phyloP scores from a whole-genome alignment of 2,113 vertebrate genomes.

The Columbina picui region DNA sequence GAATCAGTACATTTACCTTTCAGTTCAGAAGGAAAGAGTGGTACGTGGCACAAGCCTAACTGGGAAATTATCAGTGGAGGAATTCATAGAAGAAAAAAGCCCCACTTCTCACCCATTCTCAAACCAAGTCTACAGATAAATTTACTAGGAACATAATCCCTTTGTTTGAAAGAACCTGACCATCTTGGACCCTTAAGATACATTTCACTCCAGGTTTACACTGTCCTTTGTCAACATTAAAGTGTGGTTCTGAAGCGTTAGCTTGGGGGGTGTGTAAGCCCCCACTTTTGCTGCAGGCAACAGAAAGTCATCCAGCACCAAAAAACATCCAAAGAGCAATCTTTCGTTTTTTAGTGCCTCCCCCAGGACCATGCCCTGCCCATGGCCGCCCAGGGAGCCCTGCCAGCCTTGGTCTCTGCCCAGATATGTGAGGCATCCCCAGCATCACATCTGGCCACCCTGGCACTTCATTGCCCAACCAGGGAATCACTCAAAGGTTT shows the following conservation, averaged over 20 bases:
- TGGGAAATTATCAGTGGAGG: not conserved
- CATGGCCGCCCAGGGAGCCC: not conserved
- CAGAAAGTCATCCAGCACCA: not conserved
- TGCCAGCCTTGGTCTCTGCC: not conserved
- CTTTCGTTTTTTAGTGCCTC: not conserved
- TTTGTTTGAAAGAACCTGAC: not conserved
- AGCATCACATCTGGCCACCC: not conserved
- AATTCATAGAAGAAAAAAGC: not conserved
- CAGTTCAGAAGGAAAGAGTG: not conserved
- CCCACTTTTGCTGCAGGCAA: accelerated
- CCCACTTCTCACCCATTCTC: not conserved
- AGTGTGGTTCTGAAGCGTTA: not conserved
- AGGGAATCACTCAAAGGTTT: not conserved
- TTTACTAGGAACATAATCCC: not conserved
- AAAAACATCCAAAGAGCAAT: not conserved
- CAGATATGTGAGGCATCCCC: not conserved
- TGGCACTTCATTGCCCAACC: not conserved
- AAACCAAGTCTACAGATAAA: not conserved
- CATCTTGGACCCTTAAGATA: not conserved
- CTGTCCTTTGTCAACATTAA: not conserved
- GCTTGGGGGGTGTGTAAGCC: not conserved
- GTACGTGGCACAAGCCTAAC: not conserved
- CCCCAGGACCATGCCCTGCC: accelerated
- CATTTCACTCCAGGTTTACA: not conserved
- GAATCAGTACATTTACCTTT: not conserved